Conservation (phyloP, 2,888 invertebrate genomes). For the Pachliopta kotzebuea region DNA sequence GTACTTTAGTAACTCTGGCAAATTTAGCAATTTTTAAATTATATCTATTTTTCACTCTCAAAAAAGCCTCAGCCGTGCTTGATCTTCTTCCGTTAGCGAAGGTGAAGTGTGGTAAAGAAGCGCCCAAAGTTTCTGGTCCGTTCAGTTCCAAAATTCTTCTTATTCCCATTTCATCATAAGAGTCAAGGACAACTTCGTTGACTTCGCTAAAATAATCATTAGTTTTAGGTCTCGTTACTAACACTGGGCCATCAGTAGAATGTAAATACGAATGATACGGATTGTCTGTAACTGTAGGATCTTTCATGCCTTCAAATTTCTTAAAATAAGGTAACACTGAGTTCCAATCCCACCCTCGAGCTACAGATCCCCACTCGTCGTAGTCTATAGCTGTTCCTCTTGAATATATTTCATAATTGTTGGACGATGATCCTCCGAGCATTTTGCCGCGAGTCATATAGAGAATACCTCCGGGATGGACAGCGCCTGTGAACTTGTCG, state of each 20-base stretch:
- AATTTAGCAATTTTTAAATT: conserved; percentile 59
- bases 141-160: conserved; percentile 42
- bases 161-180: conserved; percentile 44
- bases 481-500: conserved; percentile 39
- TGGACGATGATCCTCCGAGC: conserved; percentile 45
- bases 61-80: conserved; percentile 63
- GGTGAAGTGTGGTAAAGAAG: conserved; percentile 42
- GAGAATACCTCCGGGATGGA: conserved; percentile 37
- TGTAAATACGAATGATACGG: conserved; percentile 39
- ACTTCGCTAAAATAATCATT: conserved; percentile 38
- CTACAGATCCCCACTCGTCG: conserved; percentile 41
- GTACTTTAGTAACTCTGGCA: conserved; percentile 53
- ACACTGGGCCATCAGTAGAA: conserved; percentile 43
- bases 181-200: conserved; percentile 38
- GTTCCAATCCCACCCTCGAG: conserved; percentile 46
- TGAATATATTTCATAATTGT: conserved; percentile 44
- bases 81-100: conserved; percentile 57
- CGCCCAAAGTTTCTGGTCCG: conserved; percentile 42
- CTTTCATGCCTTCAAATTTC: conserved; percentile 46
- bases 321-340: conserved; percentile 44
- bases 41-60: conserved; percentile 46
- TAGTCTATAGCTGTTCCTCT: conserved; percentile 46
- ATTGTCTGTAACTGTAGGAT: conserved; percentile 37
- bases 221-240: conserved; percentile 40
- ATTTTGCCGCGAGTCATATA: conserved; percentile 44